These are phyloP conservation scores for Volucella inanis DNA, from an alignment of 2,888 invertebrate genomes.

Conservation along the genomic window DNA sequence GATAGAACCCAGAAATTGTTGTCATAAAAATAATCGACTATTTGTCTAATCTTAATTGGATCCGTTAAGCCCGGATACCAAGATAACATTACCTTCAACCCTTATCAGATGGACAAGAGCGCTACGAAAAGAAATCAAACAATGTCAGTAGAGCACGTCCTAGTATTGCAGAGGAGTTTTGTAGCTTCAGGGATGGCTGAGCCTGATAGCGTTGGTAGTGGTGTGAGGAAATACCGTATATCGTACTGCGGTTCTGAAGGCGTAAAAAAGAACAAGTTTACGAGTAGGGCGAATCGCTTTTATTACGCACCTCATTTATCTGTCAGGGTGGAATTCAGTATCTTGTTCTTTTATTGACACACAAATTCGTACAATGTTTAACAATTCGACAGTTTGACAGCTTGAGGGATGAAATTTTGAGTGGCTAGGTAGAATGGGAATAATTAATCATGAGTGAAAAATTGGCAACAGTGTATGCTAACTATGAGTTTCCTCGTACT, in stretches of 20 bases:
- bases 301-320: conserved; percentile 14
- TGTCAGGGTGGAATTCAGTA: not conserved
- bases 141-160: not conserved
- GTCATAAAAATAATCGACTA: conserved; percentile 59
- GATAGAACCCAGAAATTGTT: conserved; percentile 23
- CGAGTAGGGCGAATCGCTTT: not conserved
- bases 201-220: too few relatives aligned
- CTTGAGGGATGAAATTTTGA: conserved; percentile 11
- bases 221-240: not conserved
- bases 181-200: not conserved
- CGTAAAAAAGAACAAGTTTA: not conserved
- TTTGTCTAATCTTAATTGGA: conserved; percentile 64
- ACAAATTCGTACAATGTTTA: conserved; percentile 2
- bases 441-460: too few relatives aligned
- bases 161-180: not conserved
- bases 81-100: conserved; percentile 48
- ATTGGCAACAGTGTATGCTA: too few relatives aligned
- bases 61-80: conserved; percentile 51
- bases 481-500: too few relatives aligned
- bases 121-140: not conserved
- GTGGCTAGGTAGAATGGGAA: not conserved
- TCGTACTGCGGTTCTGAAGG: not conserved
- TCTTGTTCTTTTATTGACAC: not conserved
- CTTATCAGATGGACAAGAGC: conserved; percentile 39
- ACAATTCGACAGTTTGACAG: conserved; percentile 41